Percentiles rank a stretch among this genome's conserved stretches.
These are phyloP conservation scores for Tenodera sinensis DNA, from an alignment of 2,888 invertebrate genomes.

Conservation along the genomic window DNA sequence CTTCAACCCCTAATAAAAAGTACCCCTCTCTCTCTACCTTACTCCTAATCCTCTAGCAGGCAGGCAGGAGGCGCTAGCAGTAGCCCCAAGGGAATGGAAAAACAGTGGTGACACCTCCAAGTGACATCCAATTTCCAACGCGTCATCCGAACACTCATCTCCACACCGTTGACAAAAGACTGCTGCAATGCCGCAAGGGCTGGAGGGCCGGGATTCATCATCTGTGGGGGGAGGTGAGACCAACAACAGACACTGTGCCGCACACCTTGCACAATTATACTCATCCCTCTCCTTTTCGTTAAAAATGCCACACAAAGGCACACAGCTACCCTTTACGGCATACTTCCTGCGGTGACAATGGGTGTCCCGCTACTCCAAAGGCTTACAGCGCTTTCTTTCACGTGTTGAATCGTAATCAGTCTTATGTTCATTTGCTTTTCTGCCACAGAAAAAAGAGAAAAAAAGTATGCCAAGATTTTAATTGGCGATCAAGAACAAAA, in stretches of 20 bases:
- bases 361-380: not conserved
- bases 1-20: conserved; percentile 8
- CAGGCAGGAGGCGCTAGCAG: not conserved
- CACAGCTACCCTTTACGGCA: not conserved
- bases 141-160: conserved; percentile 39
- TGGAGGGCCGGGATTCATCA: not conserved
- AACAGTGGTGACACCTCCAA: conserved; percentile 49
- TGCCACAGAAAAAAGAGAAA: not conserved
- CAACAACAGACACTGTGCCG: not conserved
- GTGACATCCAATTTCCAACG: conserved; percentile 50
- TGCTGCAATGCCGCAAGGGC: conserved; percentile 11
- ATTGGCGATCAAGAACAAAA: not conserved
- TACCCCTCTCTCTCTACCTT: conserved; percentile 3
- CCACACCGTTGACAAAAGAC: conserved; percentile 27
- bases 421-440: not conserved
- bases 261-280: not conserved
- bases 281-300: not conserved
- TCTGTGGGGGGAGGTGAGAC: not conserved
- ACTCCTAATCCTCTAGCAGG: conserved; percentile 14
- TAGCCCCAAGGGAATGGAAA: conserved; percentile 20
- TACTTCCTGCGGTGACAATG: not conserved
- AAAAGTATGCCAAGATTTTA: not conserved
- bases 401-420: not conserved
- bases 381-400: not conserved
- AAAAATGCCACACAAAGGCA: not conserved